A percentile compares a stretch with the other conserved stretches of the same genome.
phyloP scores from a whole-genome alignment of 2,113 vertebrate genomes.

The Rhea pennata region DNA sequence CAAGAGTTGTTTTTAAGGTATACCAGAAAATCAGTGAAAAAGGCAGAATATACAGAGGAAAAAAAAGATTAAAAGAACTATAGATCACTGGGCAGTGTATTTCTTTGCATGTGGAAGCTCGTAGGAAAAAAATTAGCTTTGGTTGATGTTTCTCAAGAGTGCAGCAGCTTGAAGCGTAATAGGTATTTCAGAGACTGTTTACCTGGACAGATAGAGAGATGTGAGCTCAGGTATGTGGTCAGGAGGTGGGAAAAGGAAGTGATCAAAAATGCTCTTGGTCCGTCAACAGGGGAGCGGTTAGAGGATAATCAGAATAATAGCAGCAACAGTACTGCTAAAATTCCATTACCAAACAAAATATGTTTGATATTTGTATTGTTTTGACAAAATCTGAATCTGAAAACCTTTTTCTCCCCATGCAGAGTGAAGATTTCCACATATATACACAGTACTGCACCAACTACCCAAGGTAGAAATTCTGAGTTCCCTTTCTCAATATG shows the following conservation, averaged over 20 bases:
- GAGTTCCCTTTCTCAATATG: not conserved
- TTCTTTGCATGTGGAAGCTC: not conserved
- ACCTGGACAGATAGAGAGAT: not conserved
- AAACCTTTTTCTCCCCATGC: constrained; percentile 33
- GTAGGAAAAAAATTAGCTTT: not conserved
- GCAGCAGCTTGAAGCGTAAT: not conserved
- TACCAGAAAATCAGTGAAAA: not conserved
- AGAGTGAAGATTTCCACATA: constrained; percentile 98
- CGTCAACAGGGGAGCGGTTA: not conserved
- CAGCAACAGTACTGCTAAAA: not conserved
- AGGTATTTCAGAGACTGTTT: not conserved
- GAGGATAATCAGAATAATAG: not conserved
- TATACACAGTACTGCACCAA: constrained; percentile 97
- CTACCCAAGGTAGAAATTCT: constrained; percentile 86
- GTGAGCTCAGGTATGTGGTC: not conserved
- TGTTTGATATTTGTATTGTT: not conserved
- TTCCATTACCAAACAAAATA: not conserved
- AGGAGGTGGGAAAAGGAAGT: not conserved
- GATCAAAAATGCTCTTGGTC: too few species aligned
- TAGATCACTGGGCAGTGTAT: not conserved
- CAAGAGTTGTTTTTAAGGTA: not conserved
- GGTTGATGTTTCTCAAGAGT: too few species aligned
- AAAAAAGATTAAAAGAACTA: not conserved
- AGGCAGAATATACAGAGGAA: not conserved
- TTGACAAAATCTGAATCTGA: constrained; percentile 6